A percentile compares a stretch with the other conserved stretches of the same genome.
phyloP scores from a whole-genome alignment of 2,888 invertebrate genomes.

The Apodemia zela region DNA sequence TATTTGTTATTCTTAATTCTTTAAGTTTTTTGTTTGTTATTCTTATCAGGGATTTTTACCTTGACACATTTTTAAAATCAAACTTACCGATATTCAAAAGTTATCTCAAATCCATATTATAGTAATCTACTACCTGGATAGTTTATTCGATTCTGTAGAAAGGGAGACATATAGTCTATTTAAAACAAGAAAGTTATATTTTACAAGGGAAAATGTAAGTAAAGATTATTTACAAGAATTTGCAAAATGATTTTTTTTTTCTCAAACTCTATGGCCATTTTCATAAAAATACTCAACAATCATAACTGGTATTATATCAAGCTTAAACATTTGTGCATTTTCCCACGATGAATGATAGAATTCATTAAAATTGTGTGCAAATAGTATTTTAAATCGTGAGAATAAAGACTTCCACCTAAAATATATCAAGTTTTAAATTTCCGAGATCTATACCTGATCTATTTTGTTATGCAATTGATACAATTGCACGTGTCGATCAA shows the following conservation, averaged over 20 bases:
- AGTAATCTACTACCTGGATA: too few species aligned
- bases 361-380: background rate
- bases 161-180: too few species aligned
- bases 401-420: constrained; percentile 25
- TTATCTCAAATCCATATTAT: too few species aligned
- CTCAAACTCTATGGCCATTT: too few species aligned
- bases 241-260: too few species aligned
- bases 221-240: too few species aligned
- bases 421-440: constrained; percentile 1
- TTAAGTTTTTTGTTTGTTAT: constrained; percentile 17
- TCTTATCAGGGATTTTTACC: background rate
- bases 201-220: too few species aligned
- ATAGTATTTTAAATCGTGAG: background rate
- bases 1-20: constrained; percentile 3
- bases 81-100: background rate
- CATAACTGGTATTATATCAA: too few species aligned
- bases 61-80: background rate
- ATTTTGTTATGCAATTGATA: constrained; percentile 45
- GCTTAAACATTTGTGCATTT: background rate
- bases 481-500: constrained; percentile 47
- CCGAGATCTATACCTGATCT: constrained; percentile 36
- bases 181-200: too few species aligned
- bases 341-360: background rate
- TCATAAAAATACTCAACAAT: too few species aligned
- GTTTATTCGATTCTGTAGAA: too few species aligned